Evolutionary conservation across 2,113 vertebrate species (phyloP).

Genomic region (Cervus canadensis): DNA sequence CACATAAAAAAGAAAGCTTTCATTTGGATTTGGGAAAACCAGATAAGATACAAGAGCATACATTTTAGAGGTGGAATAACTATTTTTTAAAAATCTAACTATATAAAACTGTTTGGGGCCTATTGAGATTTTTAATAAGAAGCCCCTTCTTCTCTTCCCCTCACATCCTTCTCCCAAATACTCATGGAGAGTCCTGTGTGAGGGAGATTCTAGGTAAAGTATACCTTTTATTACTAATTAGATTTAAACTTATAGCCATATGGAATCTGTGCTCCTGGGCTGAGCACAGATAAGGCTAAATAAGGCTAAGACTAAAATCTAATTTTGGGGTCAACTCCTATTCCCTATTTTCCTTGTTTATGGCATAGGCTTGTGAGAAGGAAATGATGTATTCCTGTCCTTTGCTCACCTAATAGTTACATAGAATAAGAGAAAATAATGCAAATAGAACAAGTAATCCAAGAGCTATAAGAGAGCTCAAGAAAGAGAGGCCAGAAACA

Average conservation of each 20-base stretch:
- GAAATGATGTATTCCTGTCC: neutral
- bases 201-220: neutral
- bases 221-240: neutral
- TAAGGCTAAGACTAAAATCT: neutral
- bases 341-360: neutral
- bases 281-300: neutral
- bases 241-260: neutral
- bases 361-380: neutral
- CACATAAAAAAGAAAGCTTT: constrained; percentile 33
- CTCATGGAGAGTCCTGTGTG: neutral
- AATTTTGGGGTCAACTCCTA: neutral
- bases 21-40: constrained; percentile 26
- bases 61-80: constrained; percentile 10
- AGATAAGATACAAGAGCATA: constrained; percentile 16
- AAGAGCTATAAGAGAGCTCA: neutral
- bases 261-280: neutral
- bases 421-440: neutral
- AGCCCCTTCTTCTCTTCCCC: neutral
- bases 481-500: neutral
- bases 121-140: neutral
- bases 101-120: neutral
- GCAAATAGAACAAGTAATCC: neutral
- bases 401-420: neutral
- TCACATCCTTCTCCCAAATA: neutral
- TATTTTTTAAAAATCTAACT: neutral